Base-by-base conservation (phyloP, 2,113 vertebrate genomes). In the Aldabrachelys gigantea region DNA sequence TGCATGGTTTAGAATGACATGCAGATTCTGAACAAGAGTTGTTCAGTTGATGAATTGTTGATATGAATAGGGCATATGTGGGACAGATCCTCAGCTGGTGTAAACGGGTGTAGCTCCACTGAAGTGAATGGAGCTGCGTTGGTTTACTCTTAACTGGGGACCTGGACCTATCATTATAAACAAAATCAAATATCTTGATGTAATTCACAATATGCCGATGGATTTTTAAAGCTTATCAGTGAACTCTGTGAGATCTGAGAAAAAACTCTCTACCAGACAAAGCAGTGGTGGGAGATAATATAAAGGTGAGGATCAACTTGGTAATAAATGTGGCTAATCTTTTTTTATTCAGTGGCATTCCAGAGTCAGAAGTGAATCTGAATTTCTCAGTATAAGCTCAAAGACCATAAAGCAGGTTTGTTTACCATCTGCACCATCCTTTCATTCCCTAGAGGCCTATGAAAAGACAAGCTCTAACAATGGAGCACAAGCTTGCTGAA, bases 371-470 rank as follows among this genome's bases (percentile, higher is more conserved):
- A 93, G 85, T 80, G 91, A 89, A 92, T 97, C 91, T 91, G 59
- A 96, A 92, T 97, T 93, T 91, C 76, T 93, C 85, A 85, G 31
- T 88, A 41, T 83, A 83, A 94, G 86, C 88, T 96, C 72, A 44
- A 90, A 90, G 80, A 94, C 84, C 54, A 78, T 91, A 93, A 94
- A 95, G 56, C 78, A 84, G 25, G 14, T 90, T 97, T 96, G 82
- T 97, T 97, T 95, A 85, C 93, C 92, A 94, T 96, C 95, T 95
- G 95, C 47, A 94, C 87, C 79, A 91, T 82, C 80, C 47, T 91
- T 89, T 94, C 84, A 47, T 83, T 84, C 90, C 89, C 96, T 82
- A 65, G 87, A 95, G 95, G 90, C 84, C 9, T 78, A 89, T 95
- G 91, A 93, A 96, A 97, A 95, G 92, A 84, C 50, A 35, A 38